A percentile compares a stretch with the other conserved stretches of the same genome.
Evolutionary conservation across 2,797 vertebrate species (phyloP).

Genomic region (Poeciliopsis infans): DNA sequence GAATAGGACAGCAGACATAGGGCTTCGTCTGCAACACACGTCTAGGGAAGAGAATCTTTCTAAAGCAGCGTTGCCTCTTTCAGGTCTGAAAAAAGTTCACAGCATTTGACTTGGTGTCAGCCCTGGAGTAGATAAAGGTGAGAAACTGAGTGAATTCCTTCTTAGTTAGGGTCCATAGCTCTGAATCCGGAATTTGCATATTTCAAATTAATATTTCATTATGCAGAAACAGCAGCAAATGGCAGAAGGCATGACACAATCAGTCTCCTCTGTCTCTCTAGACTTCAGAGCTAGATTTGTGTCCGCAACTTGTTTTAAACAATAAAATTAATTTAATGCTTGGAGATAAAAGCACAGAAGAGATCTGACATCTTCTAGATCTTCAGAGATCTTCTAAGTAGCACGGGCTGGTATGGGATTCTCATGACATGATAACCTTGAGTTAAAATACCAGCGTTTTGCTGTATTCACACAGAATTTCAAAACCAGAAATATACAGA

Average conservation of each 20-base stretch:
- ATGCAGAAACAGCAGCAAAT: slow-evolving; percentile 60
- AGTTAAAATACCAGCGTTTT: neutral
- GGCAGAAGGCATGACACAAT: slow-evolving; percentile 62
- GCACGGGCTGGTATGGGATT: neutral
- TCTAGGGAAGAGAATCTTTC: slow-evolving; percentile 12
- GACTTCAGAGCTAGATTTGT: slow-evolving; percentile 20
- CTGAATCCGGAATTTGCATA: slow-evolving; percentile 64
- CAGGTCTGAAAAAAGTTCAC: slow-evolving; percentile 26
- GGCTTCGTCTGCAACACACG: slow-evolving; percentile 12
- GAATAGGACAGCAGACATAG: neutral
- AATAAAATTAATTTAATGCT: slow-evolving; percentile 4
- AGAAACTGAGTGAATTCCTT: slow-evolving; percentile 18
- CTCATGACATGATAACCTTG: neutral
- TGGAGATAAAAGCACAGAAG: neutral
- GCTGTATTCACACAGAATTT: neutral
- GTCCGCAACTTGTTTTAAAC: slow-evolving; percentile 14
- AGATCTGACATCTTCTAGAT: slow-evolving; percentile 12
- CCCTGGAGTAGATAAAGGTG: slow-evolving; percentile 26
- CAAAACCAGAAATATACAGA: neutral
- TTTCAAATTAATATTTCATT: slow-evolving; percentile 70
- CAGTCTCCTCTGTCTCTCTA: slow-evolving; percentile 49
- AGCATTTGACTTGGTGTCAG: slow-evolving; percentile 20
- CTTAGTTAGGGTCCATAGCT: slow-evolving; percentile 58
- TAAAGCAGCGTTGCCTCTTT: slow-evolving; percentile 26
- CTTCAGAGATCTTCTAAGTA: neutral